Evolutionary conservation across 64 coral and sea anemone genomes (phyloP).

Genomic region (Montipora foliosa): DNA sequence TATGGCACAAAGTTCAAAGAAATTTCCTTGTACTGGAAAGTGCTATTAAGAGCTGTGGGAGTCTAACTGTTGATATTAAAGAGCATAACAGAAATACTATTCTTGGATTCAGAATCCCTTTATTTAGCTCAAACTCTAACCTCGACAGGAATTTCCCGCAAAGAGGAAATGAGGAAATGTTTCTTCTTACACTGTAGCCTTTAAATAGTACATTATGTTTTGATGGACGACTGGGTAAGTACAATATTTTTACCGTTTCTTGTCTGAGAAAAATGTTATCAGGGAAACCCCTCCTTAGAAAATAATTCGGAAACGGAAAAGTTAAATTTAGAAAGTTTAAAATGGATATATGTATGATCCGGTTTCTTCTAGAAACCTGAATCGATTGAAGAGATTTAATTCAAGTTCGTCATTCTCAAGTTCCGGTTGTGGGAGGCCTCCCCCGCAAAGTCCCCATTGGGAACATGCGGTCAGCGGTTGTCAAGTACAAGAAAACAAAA

Average conservation of each 20-base stretch:
- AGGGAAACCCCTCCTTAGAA: background rate
- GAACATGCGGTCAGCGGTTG: constrained; percentile 24
- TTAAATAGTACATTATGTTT: background rate
- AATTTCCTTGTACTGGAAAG: background rate
- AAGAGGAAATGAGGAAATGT: background rate
- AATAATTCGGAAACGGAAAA: background rate
- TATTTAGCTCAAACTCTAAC: background rate
- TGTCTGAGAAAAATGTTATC: too few species aligned
- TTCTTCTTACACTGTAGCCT: background rate
- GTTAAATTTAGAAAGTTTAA: background rate
- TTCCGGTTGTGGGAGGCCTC: background rate
- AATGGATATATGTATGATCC: background rate
- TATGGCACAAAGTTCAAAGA: background rate
- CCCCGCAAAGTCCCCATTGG: background rate
- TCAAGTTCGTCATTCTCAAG: too few species aligned
- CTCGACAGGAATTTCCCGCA: background rate
- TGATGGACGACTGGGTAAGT: background rate
- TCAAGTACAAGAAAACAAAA: constrained; percentile 38
- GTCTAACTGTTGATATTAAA: too few species aligned
- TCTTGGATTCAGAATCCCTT: background rate
- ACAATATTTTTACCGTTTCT: too few species aligned
- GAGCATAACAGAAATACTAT: background rate
- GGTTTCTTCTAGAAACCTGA: background rate
- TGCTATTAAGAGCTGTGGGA: too few species aligned
- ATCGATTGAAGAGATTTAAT: background rate